Evolutionary conservation across 2,888 invertebrate species (phyloP).

Genomic region (Allacma fusca): DNA sequence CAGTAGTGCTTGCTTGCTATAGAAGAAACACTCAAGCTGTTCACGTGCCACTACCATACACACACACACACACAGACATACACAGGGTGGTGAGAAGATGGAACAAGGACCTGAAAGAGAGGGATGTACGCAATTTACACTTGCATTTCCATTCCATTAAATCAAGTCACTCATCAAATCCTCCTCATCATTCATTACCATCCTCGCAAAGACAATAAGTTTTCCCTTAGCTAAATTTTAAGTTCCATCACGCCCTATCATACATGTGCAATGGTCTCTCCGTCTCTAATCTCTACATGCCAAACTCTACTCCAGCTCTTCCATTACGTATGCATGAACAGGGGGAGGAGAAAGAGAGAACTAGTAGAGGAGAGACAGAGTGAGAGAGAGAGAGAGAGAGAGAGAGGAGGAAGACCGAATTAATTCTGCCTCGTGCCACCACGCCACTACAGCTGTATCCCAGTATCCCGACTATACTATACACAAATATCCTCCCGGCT

Average conservation of each 20-base stretch:
- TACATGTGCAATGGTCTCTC: not conserved
- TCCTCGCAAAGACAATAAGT: slow-evolving; percentile 6
- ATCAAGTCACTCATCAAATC: slow-evolving; percentile 16
- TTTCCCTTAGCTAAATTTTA: slow-evolving; percentile 3
- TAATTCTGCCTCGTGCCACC: slow-evolving; percentile 10
- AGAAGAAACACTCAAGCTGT: not conserved
- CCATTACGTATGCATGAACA: not conserved
- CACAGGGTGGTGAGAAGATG: not conserved
- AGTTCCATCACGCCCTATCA: not conserved
- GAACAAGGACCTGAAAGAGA: not conserved
- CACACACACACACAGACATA: not conserved
- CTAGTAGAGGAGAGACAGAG: no score
- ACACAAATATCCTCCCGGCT: no score
- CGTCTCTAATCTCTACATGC: not conserved
- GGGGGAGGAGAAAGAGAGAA: not conserved
- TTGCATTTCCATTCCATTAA: slow-evolving; percentile 2
- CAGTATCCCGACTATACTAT: no score
- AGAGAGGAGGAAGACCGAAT: not conserved
- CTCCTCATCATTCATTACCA: slow-evolving; percentile 12
- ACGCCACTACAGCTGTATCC: not conserved
- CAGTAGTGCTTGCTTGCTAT: no score
- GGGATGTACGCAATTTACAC: not conserved
- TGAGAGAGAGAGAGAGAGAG: no score
- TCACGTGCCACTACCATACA: not conserved
- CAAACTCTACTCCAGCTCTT: not conserved